Evolutionary conservation across 2,113 vertebrate species (phyloP), one percentile per base, ranked within the genome.

Genomic region (Cebus imitator): DNA sequence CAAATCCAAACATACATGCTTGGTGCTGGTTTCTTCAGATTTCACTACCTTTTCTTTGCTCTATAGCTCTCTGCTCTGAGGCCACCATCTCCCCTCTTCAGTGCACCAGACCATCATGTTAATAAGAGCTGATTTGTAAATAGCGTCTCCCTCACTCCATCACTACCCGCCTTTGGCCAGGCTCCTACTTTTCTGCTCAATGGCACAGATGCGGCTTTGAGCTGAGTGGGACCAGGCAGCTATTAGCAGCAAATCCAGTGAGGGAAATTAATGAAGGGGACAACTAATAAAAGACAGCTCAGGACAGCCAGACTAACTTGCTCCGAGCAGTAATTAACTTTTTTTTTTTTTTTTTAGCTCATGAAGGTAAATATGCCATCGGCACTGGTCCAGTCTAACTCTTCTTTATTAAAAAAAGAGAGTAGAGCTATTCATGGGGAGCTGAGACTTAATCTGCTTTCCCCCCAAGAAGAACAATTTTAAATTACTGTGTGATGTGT

Each of bases 191-290:
- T 97, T 97, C 98, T 97, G 95, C 98, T 99, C 98, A 98, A 97
- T 98, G 98, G 99, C 99, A 98, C 99, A 99, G 99, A 99, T 99
- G 99, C 98, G 97, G 99, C 99, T 99, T 99, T 99, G 98, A 99
- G 98, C 98, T 98, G 98, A 96, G 98, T 96, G 95, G 97, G 97
- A 96, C 98, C 98, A 93, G 97, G 99, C 98, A 95, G 98, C 99
- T 98, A 99, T 99, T 99, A 99, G 98, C 98, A 98, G 98, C 98
- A 99, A 99, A 99, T 99, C 98, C 98, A 98, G 98, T 98, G 98
- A 99, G 98, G 98, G 98, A 99, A 99, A 99, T 99, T 99, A 99
- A 99, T 99, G 99, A 99, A 99, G 98, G 99, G 98, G 96, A 98
- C 98, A 97, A 91, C 98, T 98, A 98, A 99, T 99, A 99, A 99